Evolutionary conservation across 2,113 vertebrate genomes (phyloP).

Genomic region (Polyodon spathula): DNA sequence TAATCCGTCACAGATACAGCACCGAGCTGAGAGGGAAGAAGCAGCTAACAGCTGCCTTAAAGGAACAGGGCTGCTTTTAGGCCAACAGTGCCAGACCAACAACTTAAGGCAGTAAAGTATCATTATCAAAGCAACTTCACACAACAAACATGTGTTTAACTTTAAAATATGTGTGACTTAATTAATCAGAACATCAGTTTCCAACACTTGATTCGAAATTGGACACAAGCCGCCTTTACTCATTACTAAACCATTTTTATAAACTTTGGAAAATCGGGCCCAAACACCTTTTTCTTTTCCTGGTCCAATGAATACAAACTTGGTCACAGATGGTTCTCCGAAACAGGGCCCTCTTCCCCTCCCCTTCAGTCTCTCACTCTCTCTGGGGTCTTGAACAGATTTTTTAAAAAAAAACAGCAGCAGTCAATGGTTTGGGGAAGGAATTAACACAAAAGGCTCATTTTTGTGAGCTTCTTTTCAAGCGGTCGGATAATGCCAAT

Average conservation of each 20-base stretch:
- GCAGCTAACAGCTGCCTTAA: background rate
- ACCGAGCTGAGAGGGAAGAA: slow-evolving; percentile 19
- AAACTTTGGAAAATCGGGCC: no score
- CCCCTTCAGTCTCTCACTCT: slow-evolving; percentile 28
- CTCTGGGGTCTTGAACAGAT: slow-evolving; percentile 32
- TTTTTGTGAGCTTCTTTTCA: slow-evolving; percentile 85
- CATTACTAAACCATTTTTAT: no score
- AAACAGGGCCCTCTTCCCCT: slow-evolving; percentile 45
- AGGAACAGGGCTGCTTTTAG: slow-evolving; percentile 4
- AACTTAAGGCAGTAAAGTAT: background rate
- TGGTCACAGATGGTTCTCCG: slow-evolving; percentile 91
- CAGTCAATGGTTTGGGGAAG: slow-evolving; percentile 72
- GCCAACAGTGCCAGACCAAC: no score
- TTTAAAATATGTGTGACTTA: no score
- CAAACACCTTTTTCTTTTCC: slow-evolving; percentile 45
- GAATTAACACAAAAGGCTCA: slow-evolving; percentile 83
- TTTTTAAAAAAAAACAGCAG: slow-evolving; percentile 51
- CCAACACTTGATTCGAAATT: no score
- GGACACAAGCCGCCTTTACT: no score
- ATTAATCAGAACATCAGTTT: no score
- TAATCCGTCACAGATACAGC: slow-evolving; percentile 40
- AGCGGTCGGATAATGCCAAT: slow-evolving; percentile 69
- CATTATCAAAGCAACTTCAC: background rate
- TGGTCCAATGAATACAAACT: slow-evolving; percentile 71
- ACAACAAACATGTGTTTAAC: no score